Evolutionary conservation across 2,113 vertebrate genomes (phyloP).

Genomic region (Acanthisitta chloris): DNA sequence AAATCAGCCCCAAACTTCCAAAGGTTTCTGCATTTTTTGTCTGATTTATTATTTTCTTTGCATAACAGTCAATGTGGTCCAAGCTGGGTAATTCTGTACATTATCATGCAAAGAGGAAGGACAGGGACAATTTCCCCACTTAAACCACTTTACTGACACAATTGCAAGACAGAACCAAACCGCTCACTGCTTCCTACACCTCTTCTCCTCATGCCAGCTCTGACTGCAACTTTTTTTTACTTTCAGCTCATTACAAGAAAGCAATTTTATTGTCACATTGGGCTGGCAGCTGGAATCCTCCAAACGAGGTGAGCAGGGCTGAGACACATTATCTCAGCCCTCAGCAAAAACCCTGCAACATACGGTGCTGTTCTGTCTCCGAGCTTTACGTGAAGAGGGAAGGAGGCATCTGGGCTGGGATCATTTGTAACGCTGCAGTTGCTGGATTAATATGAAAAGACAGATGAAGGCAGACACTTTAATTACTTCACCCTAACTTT

Average conservation of each 20-base stretch:
- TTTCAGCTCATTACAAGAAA: background rate
- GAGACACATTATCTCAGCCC: background rate
- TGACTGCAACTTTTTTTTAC: background rate
- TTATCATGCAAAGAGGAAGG: slow-evolving; percentile 7
- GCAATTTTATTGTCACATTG: background rate
- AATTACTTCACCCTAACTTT: slow-evolving; percentile 69
- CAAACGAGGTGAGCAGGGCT: background rate
- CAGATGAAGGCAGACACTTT: slow-evolving; percentile 59
- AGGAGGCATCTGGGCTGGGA: background rate
- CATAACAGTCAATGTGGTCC: background rate
- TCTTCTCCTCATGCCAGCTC: background rate
- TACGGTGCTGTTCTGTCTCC: background rate
- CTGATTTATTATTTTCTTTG: background rate
- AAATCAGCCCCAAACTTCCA: background rate
- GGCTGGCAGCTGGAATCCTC: slow-evolving; percentile 10
- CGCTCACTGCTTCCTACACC: background rate
- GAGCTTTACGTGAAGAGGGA: background rate
- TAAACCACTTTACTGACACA: background rate
- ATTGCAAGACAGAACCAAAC: background rate
- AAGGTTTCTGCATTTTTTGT: background rate
- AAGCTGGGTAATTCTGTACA: background rate
- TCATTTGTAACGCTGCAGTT: background rate
- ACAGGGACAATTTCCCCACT: background rate
- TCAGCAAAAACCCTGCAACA: slow-evolving; percentile 6
- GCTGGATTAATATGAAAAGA: slow-evolving; percentile 4